These are phyloP conservation scores for Ricordea florida DNA, from an alignment of 92 coral and sea anemone genomes.

Conservation along the genomic window DNA sequence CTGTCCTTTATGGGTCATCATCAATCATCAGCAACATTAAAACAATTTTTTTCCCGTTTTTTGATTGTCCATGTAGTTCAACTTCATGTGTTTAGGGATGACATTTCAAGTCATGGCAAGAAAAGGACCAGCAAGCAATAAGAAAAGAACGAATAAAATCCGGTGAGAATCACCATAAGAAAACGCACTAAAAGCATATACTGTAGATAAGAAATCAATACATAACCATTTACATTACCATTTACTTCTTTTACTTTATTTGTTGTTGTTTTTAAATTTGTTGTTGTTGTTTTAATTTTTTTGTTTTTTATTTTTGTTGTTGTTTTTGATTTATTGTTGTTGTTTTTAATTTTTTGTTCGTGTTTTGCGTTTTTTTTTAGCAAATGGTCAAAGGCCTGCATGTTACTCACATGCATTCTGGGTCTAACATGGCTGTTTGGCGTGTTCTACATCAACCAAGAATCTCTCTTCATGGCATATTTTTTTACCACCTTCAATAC, in stretches of 20 bases:
- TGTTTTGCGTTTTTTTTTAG: constrained; percentile 12
- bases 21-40: not conserved
- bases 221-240: too few species aligned
- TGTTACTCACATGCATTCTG: constrained; percentile 78
- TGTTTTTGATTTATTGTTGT: too few species aligned
- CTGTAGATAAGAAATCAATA: too few species aligned
- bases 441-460: constrained; percentile 81
- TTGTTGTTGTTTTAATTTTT: too few species aligned
- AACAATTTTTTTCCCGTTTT: too few species aligned
- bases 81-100: constrained; percentile 75
- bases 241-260: too few species aligned
- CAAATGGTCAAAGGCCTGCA: constrained; percentile 93
- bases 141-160: constrained; percentile 54
- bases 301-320: too few species aligned
- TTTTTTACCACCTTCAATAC: constrained; percentile 82
- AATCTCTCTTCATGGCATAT: constrained; percentile 86
- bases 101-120: constrained; percentile 81
- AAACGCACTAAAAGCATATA: too few species aligned
- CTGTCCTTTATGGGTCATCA: too few species aligned
- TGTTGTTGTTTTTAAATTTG: too few species aligned
- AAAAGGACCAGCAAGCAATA: constrained; percentile 64
- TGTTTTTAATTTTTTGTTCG: not conserved
- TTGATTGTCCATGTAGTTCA: constrained; percentile 62
- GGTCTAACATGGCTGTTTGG: constrained; percentile 92
- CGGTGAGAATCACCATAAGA: constrained; percentile 46